phyloP scores from a whole-genome alignment of 53 echinoderm and acorn worm genomes.

The Luidia sarsii region DNA sequence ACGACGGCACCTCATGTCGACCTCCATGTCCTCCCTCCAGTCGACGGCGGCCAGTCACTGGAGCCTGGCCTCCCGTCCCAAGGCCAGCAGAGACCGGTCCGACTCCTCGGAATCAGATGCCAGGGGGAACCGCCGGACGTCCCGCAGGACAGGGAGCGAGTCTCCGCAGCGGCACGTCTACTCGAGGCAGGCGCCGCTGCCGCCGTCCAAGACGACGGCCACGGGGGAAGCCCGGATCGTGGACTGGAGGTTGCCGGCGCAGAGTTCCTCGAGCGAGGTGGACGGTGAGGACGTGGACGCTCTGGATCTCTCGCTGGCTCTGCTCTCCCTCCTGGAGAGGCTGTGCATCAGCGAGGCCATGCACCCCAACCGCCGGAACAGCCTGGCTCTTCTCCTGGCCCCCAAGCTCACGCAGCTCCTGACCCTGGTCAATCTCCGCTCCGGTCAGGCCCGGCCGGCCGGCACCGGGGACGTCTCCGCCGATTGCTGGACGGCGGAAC shows the following conservation, averaged over 20 bases:
- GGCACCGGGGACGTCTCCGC: no score
- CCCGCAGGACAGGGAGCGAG: conserved; percentile 13
- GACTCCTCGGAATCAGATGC: conserved; percentile 38
- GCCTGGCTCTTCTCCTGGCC: conserved; percentile 79
- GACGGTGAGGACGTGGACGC: conserved; percentile 30
- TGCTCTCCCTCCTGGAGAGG: conserved; percentile 84
- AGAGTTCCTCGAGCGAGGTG: conserved; percentile 11
- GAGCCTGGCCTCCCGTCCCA: conserved; percentile 29
- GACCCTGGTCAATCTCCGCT: conserved; percentile 38
- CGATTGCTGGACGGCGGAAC: conserved; percentile 57
- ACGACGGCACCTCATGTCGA: conserved; percentile 14
- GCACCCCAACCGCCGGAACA: conserved; percentile 77
- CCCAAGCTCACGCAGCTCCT: conserved; percentile 83
- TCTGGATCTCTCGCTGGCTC: conserved; percentile 85
- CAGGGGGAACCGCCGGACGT: conserved; percentile 55
- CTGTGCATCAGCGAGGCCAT: conserved; percentile 88
- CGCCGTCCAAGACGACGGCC: not conserved
- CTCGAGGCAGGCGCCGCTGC: conserved; percentile 39
- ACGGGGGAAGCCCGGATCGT: conserved; percentile 23
- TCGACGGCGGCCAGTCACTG: not conserved
- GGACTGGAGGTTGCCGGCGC: conserved; percentile 17
- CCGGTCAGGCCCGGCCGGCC: not conserved
- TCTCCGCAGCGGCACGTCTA: conserved; percentile 24
- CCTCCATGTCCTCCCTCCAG: conserved; percentile 1
- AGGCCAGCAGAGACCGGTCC: conserved; percentile 55